Base-by-base conservation (phyloP, 2,888 invertebrate genomes). In the Meganola albula region DNA sequence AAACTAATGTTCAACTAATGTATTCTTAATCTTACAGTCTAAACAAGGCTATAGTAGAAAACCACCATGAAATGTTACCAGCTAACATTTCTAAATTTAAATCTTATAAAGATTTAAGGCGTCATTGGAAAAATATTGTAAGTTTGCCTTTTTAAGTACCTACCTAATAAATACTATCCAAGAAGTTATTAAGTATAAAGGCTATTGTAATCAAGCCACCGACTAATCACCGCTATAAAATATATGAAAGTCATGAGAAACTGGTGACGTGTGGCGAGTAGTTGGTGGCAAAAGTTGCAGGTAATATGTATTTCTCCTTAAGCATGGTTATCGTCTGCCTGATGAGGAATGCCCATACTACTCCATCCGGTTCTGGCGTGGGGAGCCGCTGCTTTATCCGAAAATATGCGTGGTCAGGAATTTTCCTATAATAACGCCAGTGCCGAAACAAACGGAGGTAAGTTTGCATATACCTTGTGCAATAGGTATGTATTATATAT, bases 61-160 rank as follows among this genome's bases (percentile, higher is more conserved):
- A 79, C 10, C 53, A 48, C 42, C 53, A 42, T 27, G 65, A 70
- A 14, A 31, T 37, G 3, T 44, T 79, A 27, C 74, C 79, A 0
- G n/a, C n/a, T n/a, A 38, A 57, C 34, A 44, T 49, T 1, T 68
- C 70, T 16, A 66, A 57, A 44, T 86, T 87, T 46, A 76, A 69
- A 39, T 64, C 58, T 21, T 87, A 82, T 43, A 82, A 83, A 51
- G 86, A 87, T 50, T 57, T 87, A 44, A 75, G 82, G 38, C 76
- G 86, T 16, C 86, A 87, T 44, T 87, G 87, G 87, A 87, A 87
- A 64, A 87, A 87, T 54, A 86, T 86, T 44, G 87, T 86, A 61
- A 72, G 79, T 43, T 12, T n/a, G n/a, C n/a, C n/a, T n/a, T n/a
- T n/a, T n/a, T n/a, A n/a, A n/a, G n/a, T n/a, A n/a, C n/a, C n/a